Base-by-base conservation (phyloP, 2,113 vertebrate species). In the Cervus canadensis region DNA sequence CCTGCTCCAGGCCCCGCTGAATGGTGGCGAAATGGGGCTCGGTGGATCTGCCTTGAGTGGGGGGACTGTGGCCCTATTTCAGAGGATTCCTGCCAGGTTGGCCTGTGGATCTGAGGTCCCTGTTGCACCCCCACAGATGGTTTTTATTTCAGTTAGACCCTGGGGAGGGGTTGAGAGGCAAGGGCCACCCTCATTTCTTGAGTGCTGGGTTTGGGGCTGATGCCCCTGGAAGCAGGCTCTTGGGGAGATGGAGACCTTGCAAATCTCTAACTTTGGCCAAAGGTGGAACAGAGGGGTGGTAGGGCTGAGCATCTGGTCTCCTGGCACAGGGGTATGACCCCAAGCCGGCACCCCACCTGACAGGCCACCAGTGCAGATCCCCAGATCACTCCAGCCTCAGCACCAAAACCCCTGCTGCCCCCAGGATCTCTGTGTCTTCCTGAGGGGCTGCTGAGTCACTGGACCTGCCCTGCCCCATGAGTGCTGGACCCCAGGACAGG, bases 241-340 rank as follows among this genome's bases (percentile, higher is more conserved):
- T 4, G 4, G 50, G 45, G 23, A 57, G 10, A 84, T 60, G 25
- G 52, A 26, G 50, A n/a, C 81, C 30, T 54, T 71, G 1, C 19
- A 17, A 45, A 30, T 62, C 28, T 54, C 87, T 56, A 30, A 62
- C 48, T 67, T 21, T 33, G 17, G 36, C 60, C 21, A 13, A 10
- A 28, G 19, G 19, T 5, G 1, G 28, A 71, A 71, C 17, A 71
- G 67, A 71, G 67, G 48, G 23, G 25, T 2, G 23, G 36, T 21
- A 45, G 17, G 11, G 57, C 82, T 12, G 10, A 23, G n/a, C 15
- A 7, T 43, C 87, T 33, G 11, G 15, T 50, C 26, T 83, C 26
- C 25, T 2, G 0, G 1, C 19, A 43, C 59, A 23, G 50, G 40
- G 26, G 25, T 0, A 0, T 36, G 91, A 67, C 48, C 45, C 4